phyloP scores from a whole-genome alignment of 1,140 invertebrate species.

The Lithobius niger region DNA sequence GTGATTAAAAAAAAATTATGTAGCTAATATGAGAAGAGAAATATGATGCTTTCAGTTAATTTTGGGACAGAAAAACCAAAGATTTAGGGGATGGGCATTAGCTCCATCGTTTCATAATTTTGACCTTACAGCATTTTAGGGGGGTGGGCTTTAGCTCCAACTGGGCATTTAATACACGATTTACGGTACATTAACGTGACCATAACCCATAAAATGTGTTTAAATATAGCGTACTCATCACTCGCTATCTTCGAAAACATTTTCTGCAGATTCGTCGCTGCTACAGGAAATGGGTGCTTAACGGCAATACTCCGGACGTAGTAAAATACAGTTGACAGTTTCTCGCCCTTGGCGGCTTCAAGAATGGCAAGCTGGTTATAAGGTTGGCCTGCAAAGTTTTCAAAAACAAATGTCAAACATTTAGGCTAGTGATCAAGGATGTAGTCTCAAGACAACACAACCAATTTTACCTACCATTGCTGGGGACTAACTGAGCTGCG shows the following conservation, averaged over 20 bases:
- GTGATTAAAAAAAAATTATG: no score
- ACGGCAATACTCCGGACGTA: constrained; percentile 66
- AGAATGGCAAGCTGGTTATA: constrained; percentile 76
- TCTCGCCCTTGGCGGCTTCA: constrained; percentile 62
- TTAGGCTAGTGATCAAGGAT: neutral
- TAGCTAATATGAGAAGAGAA: no score
- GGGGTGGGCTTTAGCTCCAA: no score
- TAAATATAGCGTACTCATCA: constrained; percentile 23
- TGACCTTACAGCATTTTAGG: no score
- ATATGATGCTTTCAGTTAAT: no score
- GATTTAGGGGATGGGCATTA: no score
- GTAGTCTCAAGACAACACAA: neutral
- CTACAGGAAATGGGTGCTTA: constrained; percentile 65
- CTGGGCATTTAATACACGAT: no score
- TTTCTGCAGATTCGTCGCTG: constrained; percentile 57
- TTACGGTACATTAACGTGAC: no score
- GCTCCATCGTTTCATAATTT: no score
- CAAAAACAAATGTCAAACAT: neutral
- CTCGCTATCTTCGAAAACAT: constrained; percentile 38
- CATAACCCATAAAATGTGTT: no score
- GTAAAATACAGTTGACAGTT: constrained; percentile 66
- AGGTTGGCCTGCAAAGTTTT: constrained; percentile 45
- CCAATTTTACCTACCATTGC: constrained; percentile 40
- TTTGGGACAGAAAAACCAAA: no score
- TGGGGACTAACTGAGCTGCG: constrained; percentile 60